Evolutionary conservation across 2,113 vertebrate species (phyloP).

Genomic region (Pomatostomus ruficeps): DNA sequence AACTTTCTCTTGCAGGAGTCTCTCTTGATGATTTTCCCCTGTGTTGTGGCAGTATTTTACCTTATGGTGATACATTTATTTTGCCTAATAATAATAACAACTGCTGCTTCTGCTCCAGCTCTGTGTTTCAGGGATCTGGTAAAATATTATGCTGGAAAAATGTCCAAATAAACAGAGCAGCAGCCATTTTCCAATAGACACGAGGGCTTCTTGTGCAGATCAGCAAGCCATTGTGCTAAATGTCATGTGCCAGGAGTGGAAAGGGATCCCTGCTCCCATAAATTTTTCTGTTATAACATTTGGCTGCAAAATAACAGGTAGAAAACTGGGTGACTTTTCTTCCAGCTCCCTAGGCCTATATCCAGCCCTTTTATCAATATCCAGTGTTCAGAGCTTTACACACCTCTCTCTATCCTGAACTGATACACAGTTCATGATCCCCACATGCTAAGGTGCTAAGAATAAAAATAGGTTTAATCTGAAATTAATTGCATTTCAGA

Average conservation of each 20-base stretch:
- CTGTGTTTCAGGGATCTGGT: neutral
- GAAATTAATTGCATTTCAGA: constrained; percentile 48
- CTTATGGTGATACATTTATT: neutral
- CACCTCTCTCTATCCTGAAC: neutral
- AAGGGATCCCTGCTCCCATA: neutral
- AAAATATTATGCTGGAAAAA: neutral
- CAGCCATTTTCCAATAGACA: neutral
- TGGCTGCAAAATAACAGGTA: neutral
- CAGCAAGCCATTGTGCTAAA: rapidly evolving
- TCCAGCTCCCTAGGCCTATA: neutral
- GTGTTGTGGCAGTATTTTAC: neutral
- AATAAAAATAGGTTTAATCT: constrained; percentile 4
- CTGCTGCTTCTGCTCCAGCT: neutral
- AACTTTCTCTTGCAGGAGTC: neutral
- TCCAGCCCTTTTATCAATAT: neutral
- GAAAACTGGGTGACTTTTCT: neutral
- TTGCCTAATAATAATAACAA: neutral
- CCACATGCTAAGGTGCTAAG: neutral
- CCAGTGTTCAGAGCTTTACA: neutral
- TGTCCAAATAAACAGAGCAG: neutral
- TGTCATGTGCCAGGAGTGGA: rapidly evolving
- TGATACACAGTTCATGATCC: neutral
- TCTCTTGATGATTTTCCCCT: neutral
- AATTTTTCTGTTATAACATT: neutral
- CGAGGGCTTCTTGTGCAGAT: neutral